Evolutionary conservation across 2,888 invertebrate genomes (phyloP).

Genomic region (Cheilosia vernalis): DNA sequence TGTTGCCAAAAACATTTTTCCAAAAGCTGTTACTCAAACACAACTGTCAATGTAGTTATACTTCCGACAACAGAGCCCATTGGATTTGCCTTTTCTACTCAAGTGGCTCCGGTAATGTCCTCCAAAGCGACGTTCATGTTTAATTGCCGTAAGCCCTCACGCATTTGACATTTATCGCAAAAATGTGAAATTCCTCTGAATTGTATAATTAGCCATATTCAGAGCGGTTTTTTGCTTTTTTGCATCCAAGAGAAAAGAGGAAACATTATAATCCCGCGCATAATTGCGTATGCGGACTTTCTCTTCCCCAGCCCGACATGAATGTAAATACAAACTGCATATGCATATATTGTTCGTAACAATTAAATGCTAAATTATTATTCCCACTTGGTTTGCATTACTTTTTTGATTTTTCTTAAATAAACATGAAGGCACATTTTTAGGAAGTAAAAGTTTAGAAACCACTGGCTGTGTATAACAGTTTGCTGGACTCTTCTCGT

Average conservation of each 20-base stretch:
- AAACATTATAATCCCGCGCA: constrained; percentile 18
- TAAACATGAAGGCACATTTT: not conserved
- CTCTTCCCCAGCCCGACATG: constrained; percentile 35
- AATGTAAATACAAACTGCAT: constrained; percentile 45
- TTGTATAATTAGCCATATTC: constrained; percentile 52
- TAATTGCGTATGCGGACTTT: constrained; percentile 59
- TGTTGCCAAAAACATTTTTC: too few relatives aligned
- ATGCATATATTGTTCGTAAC: constrained; percentile 48
- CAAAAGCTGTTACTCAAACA: too few relatives aligned
- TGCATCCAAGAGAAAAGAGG: constrained; percentile 7
- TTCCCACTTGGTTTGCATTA: constrained; percentile 6
- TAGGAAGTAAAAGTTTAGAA: constrained; percentile 46
- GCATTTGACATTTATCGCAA: constrained; percentile 7
- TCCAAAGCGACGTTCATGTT: not conserved
- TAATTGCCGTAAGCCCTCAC: constrained; percentile 4
- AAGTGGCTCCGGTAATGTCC: not conserved
- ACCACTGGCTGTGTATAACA: constrained; percentile 63
- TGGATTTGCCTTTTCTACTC: not conserved
- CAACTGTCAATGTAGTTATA: not conserved
- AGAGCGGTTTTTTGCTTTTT: constrained; percentile 16
- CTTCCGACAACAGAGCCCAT: not conserved
- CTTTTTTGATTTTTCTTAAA: not conserved
- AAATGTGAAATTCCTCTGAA: not conserved
- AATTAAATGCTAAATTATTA: constrained; percentile 55
- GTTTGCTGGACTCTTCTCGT: constrained; percentile 19